Base-by-base conservation (phyloP, 2,113 vertebrate species). In the Peromyscus leucopus region DNA sequence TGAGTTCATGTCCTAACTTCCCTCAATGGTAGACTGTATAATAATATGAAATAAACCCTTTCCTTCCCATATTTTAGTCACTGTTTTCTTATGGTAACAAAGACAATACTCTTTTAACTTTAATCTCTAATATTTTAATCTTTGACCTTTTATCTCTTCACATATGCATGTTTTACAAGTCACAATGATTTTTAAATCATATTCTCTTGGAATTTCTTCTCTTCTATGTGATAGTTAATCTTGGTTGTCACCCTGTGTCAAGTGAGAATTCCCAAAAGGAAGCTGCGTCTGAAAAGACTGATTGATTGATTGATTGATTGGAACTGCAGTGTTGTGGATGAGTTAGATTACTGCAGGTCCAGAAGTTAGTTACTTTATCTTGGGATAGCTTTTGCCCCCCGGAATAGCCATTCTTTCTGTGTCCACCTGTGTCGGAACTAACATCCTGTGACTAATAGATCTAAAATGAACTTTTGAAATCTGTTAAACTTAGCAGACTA, bases 191-290 rank as follows among this genome's bases (percentile, higher is more conserved):
- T 96, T 93, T n/a, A 8, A 55, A 69, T 48, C 72, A 76, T 57
- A 93, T 76, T 16, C 26, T 88, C 39, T 92, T 75, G 85, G 51
- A 94, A 91, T 95, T 89, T 63, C 2, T 85, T 90, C 86, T 36
- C 8, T n/a, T 13, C 12, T 63, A 28, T 59, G 36, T 83, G 36
- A 61, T 26, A 22, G 57, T 83, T 83, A 61, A 83, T 26, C 51
- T 61, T 83, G 21, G 36, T 82, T 39, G 57, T 83, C 80, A 83
- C 36, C 57, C 80, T 39, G 57, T 39, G 57, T 61, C 57, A 39
- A 61, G 61, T 39, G 80, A 61, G 80, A 39, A 39, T 57, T 61
- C 22, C 36, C 36, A 61, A 39, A 61, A 61, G 5, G 80, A 83
- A 39, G 21, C 80, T 83, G 80, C 39, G 57, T 61, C 80, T 83